Evolutionary conservation across 2,113 vertebrate species (phyloP).

Genomic region (Tyrannus savana): DNA sequence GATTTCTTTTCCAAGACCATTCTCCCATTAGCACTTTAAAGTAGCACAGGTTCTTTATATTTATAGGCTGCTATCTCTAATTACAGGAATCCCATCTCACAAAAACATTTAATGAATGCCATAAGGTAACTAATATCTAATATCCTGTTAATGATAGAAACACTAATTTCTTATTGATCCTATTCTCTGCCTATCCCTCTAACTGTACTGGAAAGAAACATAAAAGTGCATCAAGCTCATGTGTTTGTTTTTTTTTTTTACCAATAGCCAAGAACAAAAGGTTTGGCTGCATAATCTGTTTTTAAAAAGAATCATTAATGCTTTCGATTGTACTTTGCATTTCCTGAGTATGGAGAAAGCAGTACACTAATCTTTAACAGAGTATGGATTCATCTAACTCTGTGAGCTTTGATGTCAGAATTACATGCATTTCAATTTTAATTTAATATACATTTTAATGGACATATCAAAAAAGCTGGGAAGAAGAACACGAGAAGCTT

Average conservation of each 20-base stretch:
- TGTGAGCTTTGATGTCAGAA: not conserved
- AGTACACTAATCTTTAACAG: not conserved
- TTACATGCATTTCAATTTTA: not conserved
- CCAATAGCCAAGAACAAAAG: not conserved
- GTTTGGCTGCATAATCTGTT: not conserved
- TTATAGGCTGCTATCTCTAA: constrained; percentile 22
- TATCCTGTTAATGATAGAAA: constrained; percentile 43
- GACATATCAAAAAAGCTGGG: not conserved
- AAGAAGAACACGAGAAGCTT: not conserved
- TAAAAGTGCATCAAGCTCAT: not conserved
- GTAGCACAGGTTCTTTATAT: not conserved
- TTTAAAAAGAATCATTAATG: not conserved
- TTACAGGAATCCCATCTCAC: not conserved
- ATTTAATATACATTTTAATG: not conserved
- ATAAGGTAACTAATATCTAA: constrained; percentile 23
- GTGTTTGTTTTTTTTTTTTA: not conserved
- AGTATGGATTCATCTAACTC: not conserved
- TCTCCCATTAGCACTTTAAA: not conserved
- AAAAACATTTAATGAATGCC: constrained; percentile 7
- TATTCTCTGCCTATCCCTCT: not conserved
- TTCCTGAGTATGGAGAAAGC: not conserved
- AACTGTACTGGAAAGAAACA: not conserved
- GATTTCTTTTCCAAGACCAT: constrained; percentile 3
- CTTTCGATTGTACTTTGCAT: not conserved
- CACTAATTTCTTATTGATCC: constrained; percentile 51